Evolutionary conservation across 2,888 invertebrate genomes (phyloP).

Genomic region (Lutraria lutraria): DNA sequence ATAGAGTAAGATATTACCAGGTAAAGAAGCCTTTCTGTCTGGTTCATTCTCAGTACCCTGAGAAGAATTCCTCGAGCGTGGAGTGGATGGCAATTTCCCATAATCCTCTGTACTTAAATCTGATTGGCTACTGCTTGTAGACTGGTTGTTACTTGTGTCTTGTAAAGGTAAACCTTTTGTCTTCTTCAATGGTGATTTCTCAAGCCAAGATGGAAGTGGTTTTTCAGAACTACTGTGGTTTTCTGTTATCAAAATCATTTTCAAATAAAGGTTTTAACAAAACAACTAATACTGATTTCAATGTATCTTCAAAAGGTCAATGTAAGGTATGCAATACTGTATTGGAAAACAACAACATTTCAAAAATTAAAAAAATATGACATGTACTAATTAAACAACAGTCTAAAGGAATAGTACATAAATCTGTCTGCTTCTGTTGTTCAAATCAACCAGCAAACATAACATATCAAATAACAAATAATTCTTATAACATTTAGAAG

Average conservation of each 20-base stretch:
- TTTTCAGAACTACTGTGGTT: constrained; percentile 54
- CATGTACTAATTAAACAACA: too few species aligned
- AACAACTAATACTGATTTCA: not conserved
- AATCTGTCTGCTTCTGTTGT: too few species aligned
- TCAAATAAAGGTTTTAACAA: too few species aligned
- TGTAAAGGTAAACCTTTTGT: constrained; percentile 52
- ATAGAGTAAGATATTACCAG: not conserved
- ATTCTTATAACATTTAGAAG: too few species aligned
- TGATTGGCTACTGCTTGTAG: constrained; percentile 35
- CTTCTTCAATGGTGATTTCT: constrained; percentile 55
- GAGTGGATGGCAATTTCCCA: constrained; percentile 32
- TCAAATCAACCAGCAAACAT: too few species aligned
- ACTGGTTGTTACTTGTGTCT: constrained; percentile 62
- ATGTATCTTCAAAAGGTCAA: too few species aligned
- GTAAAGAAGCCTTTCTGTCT: constrained; percentile 1
- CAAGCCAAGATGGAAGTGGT: constrained; percentile 61
- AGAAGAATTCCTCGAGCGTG: constrained; percentile 54
- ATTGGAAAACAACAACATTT: too few species aligned
- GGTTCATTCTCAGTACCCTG: constrained; percentile 58
- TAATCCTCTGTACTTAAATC: constrained; percentile 33
- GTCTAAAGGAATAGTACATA: too few species aligned
- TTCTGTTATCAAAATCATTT: constrained; percentile 52
- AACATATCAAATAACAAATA: too few species aligned
- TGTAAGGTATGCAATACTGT: too few species aligned
- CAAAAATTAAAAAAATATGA: too few species aligned